Conservation (phyloP, 2,113 vertebrate genomes). For the Synchiropus splendidus region DNA sequence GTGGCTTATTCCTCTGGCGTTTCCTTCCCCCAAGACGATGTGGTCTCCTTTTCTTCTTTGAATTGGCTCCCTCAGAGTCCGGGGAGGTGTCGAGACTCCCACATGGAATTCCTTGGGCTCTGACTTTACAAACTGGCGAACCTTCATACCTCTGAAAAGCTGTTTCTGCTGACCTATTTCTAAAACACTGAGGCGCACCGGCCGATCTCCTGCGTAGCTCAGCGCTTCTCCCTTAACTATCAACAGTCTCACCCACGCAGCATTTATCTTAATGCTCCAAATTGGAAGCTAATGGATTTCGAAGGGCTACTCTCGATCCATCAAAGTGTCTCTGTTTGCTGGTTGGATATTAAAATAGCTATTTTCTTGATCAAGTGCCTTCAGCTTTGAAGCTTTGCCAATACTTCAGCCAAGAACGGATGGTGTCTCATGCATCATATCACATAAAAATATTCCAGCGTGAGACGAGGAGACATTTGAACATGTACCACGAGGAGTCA, state of each 20-base stretch:
- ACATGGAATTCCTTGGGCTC: too few species aligned
- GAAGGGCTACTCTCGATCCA: slow-evolving; percentile 25
- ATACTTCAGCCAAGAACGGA: slow-evolving; percentile 10
- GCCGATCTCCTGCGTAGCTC: too few species aligned
- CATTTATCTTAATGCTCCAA: slow-evolving; percentile 32
- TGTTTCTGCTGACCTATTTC: too few species aligned
- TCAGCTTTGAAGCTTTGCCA: slow-evolving; percentile 20
- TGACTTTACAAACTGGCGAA: too few species aligned
- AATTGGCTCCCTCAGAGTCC: too few species aligned
- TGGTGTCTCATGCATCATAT: slow-evolving; percentile 5
- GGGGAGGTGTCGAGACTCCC: too few species aligned
- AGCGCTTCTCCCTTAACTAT: too few species aligned
- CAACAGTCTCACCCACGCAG: slow-evolving; percentile 14
- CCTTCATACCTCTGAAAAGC: too few species aligned
- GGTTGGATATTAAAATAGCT: slow-evolving; percentile 47
- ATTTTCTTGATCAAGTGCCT: slow-evolving; percentile 36
- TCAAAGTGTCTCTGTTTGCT: slow-evolving; percentile 30
- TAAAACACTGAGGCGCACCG: too few species aligned
- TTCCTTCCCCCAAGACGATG: too few species aligned
- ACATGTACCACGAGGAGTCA: not conserved
- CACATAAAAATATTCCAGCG: not conserved
- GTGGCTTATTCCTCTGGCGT: too few species aligned
- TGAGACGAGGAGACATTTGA: not conserved
- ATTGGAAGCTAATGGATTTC: slow-evolving; percentile 29
- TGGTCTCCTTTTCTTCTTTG: too few species aligned